Base-by-base conservation (phyloP, 1,140 invertebrate species). In the Lethocerus indicus region DNA sequence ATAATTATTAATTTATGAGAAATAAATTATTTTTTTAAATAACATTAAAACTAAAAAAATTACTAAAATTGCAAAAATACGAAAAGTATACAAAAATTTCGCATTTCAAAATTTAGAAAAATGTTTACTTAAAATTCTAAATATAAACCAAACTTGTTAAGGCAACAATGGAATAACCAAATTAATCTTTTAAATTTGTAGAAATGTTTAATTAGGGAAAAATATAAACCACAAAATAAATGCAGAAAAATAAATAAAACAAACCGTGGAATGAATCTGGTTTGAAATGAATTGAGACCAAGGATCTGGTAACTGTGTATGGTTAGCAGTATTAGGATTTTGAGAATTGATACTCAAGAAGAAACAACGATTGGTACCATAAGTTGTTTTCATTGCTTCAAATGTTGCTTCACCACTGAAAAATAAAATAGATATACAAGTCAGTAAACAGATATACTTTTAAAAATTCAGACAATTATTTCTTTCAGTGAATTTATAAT, bases 331-430 rank as follows among this genome's bases (percentile, higher is more conserved):
- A 36, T 64, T 65, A 2, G 69, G 62, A 42, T 67, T 69, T 57
- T 75, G 72, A 5, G 89, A 92, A 65, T 94, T 94, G 49, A 93
- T 85, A 63, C 79, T 75, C 25, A 96, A 67, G 56, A 94, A 67
- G 64, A 92, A 90, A 66, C 88, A 93, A 61, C 83, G 83, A 52
- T 76, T 74, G 27, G 73, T 72, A 24, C 87, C 89, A 68, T 89
- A 93, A 23, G 79, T 77, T 39, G 78, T 78, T 65, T 90, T 89
- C 62, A 94, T 75, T 52, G 75, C 75, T 60, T 87, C 81, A 71
- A 84, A 92, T 43, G 81, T 68, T 57, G 76, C 70, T 64, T 88
- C 81, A 49, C 87, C 83, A 60, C 87, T 91, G 60, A 51, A 68
- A 70, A 58, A 40, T 43, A 24, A 39, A 20, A 57, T 51, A 49